Conservation (phyloP, 1,140 invertebrate genomes). For the Platorchestia sp. region DNA sequence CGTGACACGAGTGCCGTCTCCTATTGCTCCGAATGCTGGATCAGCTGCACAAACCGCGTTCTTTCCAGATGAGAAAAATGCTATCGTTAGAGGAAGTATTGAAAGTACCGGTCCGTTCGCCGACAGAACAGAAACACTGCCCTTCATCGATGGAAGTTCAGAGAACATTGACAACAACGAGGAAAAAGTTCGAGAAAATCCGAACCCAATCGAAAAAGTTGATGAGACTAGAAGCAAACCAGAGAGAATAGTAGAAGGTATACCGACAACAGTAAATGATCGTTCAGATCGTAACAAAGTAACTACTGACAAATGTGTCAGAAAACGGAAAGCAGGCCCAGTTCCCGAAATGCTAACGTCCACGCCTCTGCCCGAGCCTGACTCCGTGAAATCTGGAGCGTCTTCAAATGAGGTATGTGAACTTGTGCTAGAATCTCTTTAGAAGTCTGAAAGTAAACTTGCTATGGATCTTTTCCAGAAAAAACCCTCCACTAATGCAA, state of each 20-base stretch:
- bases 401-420: not conserved
- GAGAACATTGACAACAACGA: not conserved
- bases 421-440: not conserved
- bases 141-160: not conserved
- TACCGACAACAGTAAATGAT: not conserved
- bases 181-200: not conserved
- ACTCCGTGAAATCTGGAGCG: not conserved
- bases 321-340: not conserved
- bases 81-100: not conserved
- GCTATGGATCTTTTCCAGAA: not conserved
- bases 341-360: not conserved
- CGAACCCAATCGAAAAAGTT: not conserved
- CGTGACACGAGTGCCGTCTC: not conserved
- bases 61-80: not conserved
- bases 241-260: not conserved
- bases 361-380: not conserved
- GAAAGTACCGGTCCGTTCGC: not conserved
- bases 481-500: too few species aligned
- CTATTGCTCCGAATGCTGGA: not conserved
- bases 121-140: not conserved
- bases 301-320: not conserved
- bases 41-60: not conserved
- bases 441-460: not conserved
- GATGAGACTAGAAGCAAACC: not conserved
- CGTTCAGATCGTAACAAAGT: not conserved